Evolutionary conservation across 2,888 invertebrate species (phyloP).

Genomic region (Cotesia congregata): DNA sequence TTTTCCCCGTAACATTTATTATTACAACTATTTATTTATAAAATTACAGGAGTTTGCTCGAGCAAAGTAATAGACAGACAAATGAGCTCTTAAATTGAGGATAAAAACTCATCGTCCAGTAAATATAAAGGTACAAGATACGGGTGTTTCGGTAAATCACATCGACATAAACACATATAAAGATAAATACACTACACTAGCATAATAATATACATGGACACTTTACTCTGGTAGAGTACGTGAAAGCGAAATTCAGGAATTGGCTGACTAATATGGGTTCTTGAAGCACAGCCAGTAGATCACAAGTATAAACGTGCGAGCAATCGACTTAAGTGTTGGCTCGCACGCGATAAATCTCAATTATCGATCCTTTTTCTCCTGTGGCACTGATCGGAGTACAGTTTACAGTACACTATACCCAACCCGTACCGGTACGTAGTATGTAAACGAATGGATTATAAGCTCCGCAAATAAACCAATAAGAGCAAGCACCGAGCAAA

Average conservation of each 20-base stretch:
- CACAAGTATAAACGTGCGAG: slow-evolving; percentile 5
- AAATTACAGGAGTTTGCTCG: background rate
- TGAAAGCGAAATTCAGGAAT: slow-evolving; percentile 30
- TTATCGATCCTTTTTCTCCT: slow-evolving; percentile 54
- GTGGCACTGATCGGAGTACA: slow-evolving; percentile 30
- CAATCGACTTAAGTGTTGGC: slow-evolving; percentile 43
- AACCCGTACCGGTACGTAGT: background rate
- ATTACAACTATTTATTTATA: too few relatives aligned
- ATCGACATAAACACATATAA: background rate
- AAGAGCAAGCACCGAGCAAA: too few relatives aligned
- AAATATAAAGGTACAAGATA: too few relatives aligned
- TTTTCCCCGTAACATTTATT: too few relatives aligned
- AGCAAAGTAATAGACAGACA: background rate
- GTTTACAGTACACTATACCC: slow-evolving; percentile 12
- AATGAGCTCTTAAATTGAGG: slow-evolving; percentile 1
- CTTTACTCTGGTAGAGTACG: slow-evolving; percentile 9
- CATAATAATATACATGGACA: too few relatives aligned
- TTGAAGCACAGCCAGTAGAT: slow-evolving; percentile 24
- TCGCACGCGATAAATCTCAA: slow-evolving; percentile 58
- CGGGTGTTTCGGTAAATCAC: background rate
- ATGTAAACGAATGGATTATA: background rate
- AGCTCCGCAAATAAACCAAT: background rate
- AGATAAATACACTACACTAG: background rate
- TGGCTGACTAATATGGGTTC: slow-evolving; percentile 35
- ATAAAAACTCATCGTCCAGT: slow-evolving; percentile 11